These are phyloP conservation scores for Erebia ligea DNA, from an alignment of 2,888 invertebrate genomes.

Conservation along the genomic window DNA sequence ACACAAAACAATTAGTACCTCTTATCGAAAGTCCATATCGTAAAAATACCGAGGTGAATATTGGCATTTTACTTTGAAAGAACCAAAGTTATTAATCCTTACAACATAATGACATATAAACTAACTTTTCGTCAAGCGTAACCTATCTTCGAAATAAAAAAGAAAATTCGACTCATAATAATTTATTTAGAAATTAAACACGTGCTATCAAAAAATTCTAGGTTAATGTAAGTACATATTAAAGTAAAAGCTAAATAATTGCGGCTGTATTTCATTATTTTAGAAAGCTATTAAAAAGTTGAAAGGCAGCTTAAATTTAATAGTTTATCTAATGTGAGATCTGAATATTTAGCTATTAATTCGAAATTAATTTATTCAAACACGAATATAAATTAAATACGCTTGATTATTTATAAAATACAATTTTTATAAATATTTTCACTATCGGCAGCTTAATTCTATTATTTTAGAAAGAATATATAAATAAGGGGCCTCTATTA, in stretches of 20 bases:
- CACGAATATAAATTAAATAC: constrained; percentile 6
- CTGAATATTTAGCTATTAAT: constrained; percentile 1
- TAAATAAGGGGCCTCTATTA: neutral
- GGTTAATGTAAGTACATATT: constrained; percentile 2
- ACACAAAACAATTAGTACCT: neutral
- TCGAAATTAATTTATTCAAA: neutral
- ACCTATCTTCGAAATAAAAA: neutral
- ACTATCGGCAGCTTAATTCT: neutral
- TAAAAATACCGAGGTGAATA: neutral
- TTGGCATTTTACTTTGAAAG: neutral
- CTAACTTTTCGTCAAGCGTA: too few relatives aligned
- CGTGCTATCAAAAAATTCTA: constrained; percentile 5
- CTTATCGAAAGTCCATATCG: neutral
- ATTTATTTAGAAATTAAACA: constrained; percentile 4
- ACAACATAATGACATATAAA: neutral
- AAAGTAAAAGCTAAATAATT: constrained; percentile 1
- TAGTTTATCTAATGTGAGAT: constrained; percentile 7
- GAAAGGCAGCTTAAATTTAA: constrained; percentile 2
- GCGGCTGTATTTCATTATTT: constrained; percentile 12
- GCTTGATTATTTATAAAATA: neutral
- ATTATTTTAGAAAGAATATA: neutral
- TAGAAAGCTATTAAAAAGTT: neutral
- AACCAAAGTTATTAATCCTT: neutral
- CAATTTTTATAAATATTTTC: neutral
- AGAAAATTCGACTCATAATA: neutral